Percentiles rank a stretch among this genome's conserved stretches.
phyloP scores from a whole-genome alignment of 2,797 vertebrate genomes.

The Chromobotia macracanthus region DNA sequence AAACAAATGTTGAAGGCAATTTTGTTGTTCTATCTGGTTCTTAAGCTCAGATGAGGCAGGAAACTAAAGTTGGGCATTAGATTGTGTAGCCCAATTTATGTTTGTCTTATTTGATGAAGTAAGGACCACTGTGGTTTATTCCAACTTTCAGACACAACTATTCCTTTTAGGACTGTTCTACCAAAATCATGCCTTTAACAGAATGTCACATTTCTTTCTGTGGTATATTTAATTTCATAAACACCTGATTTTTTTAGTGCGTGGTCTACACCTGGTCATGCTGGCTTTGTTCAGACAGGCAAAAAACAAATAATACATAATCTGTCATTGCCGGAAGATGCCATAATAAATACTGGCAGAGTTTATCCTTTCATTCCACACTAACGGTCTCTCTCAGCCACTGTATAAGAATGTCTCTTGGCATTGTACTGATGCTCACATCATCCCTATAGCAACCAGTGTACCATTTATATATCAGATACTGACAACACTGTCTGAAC shows the following conservation, averaged over 20 bases:
- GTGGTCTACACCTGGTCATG: too few relatives aligned
- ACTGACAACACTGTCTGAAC: background rate
- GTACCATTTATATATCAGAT: background rate
- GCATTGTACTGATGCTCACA: too few relatives aligned
- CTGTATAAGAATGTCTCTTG: too few relatives aligned
- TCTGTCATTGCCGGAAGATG: too few relatives aligned
- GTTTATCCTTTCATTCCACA: too few relatives aligned
- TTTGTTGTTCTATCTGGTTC: background rate
- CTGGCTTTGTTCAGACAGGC: background rate
- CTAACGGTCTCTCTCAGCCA: too few relatives aligned
- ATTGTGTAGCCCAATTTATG: background rate
- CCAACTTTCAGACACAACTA: background rate
- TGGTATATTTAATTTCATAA: slow-evolving; percentile 8
- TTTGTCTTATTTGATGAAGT: background rate
- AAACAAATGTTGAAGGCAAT: slow-evolving; percentile 21
- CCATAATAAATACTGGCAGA: too few relatives aligned
- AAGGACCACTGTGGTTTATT: background rate
- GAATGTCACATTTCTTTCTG: background rate
- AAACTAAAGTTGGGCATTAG: background rate
- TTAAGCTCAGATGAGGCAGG: background rate
- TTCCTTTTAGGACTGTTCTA: background rate
- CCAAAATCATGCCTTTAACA: slow-evolving; percentile 26
- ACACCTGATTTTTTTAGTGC: background rate
- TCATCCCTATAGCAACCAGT: background rate
- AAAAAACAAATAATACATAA: background rate